Base-by-base conservation (phyloP, 2,797 vertebrate species). In the Hybognathus amarus region DNA sequence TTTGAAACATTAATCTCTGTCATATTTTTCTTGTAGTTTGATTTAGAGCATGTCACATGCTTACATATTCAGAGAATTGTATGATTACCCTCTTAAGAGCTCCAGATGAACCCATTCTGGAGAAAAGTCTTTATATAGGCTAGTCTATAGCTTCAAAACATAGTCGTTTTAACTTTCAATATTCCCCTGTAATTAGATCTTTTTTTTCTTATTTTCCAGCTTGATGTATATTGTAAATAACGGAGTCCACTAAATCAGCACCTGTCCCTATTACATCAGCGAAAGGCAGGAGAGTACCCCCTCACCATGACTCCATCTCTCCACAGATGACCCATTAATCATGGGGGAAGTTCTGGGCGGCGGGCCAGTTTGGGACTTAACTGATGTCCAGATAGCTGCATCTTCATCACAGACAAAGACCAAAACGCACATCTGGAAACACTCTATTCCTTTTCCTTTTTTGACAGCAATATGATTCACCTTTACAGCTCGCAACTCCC, bases 41-140 rank as follows among this genome's bases (percentile, higher is more conserved):
- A 84, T 79, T 59, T 66, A 74, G 78, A 86, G 71, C 33, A 79
- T 83, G 83, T 81, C 87, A 87, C 69, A 45, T 83, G 64, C 80
- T 79, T 75, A 79, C 47, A 79, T 70, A 74, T 66, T 63, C 82
- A 80, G 70, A 77, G 81, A n/a, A 82, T 83, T 59, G 74, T 82
- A 82, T 86, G 93, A 93, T 93, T 89, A 80, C 87, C 78, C 92
- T 92, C 91, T 90, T 74, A 87, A 88, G 80, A 85, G 84, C 86
- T n/a, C 82, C 84, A 69, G 82, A 87, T 86, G 88, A 88, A 66
- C 52, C 88, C 79, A 85, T 87, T 91, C 86, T 88, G 42, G 47
- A 40, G 47, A 59, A 71, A 81, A 79, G 38, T 69, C 52, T 63
- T 22, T 27, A 61, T 22, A 38, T 36, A 79, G 54, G 13, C 61